Base-by-base conservation (phyloP, 2,113 vertebrate genomes). In the Myrmophylax atrothorax region DNA sequence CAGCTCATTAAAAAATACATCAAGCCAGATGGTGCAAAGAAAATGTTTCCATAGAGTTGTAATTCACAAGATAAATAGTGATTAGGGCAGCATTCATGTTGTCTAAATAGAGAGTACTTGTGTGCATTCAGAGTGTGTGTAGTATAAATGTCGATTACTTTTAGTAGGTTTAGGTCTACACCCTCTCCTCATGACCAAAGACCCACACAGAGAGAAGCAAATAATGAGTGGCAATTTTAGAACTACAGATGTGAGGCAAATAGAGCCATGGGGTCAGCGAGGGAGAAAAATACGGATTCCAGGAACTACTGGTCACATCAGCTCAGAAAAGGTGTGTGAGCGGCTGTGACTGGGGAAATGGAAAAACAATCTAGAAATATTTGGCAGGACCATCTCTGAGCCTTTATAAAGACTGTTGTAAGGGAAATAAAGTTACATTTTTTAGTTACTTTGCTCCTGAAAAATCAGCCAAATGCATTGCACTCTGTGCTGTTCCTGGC, bases 51-150 rank as follows among this genome's bases (percentile, higher is more conserved):
- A 62, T 24, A 33, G 89, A 79, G 59, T 73, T 76, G 60, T 70
- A 89, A 96, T 89, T 93, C 83, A 83, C 52, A 91, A 89, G 68
- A 92, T 90, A 85, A 96, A 91, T 82, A 79, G 84, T 92, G 62
- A 94, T 96, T 91, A 94, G 58, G 75, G 67, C 40, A 78, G 63
- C 74, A 84, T 94, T 89, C 37, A 40, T 63, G 72, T 73, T 95
- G 77, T 92, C 77, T 87, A 91, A 95, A 87, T 93, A 90, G 72
- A 78, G 58, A 78, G 62, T 50, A 42, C 82, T 87, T 42, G 38
- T 73, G 64, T 72, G 89, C 42, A 46, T 78, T 84, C 2, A 2
- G 38, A 91, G 24, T 50, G 28, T 18, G 22, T 18, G 29, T 24
- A 53, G 67, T 89, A 79, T 75, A 87, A 74, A 84, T n/a, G 46